Conservation (phyloP, 2,113 vertebrate species). For the Chaetodon trifascialis region DNA sequence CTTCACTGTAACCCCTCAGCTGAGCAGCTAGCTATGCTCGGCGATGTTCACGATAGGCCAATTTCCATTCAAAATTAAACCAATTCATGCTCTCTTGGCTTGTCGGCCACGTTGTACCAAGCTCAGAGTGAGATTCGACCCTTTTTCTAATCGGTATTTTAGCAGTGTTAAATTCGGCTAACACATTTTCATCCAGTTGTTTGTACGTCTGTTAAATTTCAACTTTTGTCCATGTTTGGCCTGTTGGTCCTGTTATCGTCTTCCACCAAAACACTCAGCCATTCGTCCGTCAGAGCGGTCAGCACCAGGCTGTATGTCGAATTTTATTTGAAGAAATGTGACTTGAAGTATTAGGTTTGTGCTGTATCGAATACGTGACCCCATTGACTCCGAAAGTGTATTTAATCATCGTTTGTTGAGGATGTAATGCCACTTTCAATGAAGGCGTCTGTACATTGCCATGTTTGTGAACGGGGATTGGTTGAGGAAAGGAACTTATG, state of each 20-base stretch:
- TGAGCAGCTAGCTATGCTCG: not conserved
- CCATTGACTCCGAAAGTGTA: not conserved
- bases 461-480: not conserved
- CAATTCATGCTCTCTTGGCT: accelerated
- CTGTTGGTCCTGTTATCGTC: not conserved
- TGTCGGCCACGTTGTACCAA: too few relatives aligned
- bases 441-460: not conserved
- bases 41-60: not conserved
- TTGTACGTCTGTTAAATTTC: not conserved
- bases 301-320: too few relatives aligned
- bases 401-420: not conserved
- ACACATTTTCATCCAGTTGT: not conserved
- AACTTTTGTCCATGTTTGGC: conserved; percentile 29
- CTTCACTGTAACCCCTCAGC: not conserved
- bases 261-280: not conserved
- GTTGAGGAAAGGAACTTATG: not conserved
- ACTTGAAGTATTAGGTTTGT: not conserved
- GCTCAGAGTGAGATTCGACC: not conserved
- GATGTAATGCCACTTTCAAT: not conserved
- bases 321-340: not conserved
- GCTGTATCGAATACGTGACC: not conserved
- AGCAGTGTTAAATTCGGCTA: conserved; percentile 2
- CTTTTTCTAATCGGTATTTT: accelerated
- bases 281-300: accelerated
- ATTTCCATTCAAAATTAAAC: not conserved